These are phyloP conservation scores for Cancer borealis DNA, from an alignment of 2,888 invertebrate species.

Conservation along the genomic window DNA sequence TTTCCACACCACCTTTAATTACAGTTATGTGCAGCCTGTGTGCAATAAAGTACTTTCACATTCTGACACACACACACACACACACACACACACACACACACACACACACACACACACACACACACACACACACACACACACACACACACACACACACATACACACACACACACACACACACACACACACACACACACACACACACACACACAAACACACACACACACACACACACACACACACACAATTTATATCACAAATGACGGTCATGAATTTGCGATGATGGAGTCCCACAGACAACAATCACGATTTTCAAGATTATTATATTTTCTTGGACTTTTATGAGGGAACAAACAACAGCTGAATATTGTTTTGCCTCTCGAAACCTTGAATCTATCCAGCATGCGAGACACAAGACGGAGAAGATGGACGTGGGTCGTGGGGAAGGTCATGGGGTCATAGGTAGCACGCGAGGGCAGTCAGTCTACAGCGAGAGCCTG, in stretches of 20 bases:
- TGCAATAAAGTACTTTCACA: not conserved
- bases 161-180: constrained; percentile 12
- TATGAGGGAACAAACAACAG: not conserved
- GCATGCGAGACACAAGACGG: not conserved
- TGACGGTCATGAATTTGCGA: not conserved
- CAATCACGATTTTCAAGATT: not conserved
- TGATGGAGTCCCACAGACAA: not conserved
- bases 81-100: constrained; percentile 22
- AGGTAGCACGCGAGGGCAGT: not conserved
- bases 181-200: constrained; percentile 21
- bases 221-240: constrained; percentile 46
- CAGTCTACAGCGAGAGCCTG: not conserved
- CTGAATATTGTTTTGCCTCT: not conserved
- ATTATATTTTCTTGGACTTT: not conserved
- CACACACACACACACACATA: constrained; percentile 35
- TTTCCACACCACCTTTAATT: constrained; percentile 18
- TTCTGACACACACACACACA: not conserved
- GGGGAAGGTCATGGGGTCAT: not conserved
- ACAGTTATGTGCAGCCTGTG: not conserved
- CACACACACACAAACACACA: not conserved
- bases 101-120: constrained; percentile 31
- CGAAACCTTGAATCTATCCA: not conserved
- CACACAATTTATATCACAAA: constrained; percentile 9
- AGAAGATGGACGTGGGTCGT: not conserved
- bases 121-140: constrained; percentile 50